A percentile compares a stretch with the other conserved stretches of the same genome.
phyloP scores from a whole-genome alignment of 2,797 vertebrate genomes.

The Gastrophryne carolinensis region DNA sequence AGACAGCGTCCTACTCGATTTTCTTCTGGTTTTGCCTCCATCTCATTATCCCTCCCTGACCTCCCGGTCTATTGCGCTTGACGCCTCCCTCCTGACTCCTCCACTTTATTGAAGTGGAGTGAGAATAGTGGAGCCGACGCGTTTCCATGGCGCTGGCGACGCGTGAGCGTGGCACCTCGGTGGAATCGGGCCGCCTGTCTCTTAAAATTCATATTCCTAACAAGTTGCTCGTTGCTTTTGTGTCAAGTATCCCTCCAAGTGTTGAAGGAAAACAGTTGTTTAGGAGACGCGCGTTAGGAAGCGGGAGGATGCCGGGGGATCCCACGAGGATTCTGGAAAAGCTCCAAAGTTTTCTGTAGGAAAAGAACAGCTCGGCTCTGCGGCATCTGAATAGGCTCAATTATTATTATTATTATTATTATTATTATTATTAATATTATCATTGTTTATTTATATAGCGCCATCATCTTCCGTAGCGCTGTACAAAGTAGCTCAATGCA shows the following conservation, averaged over 20 bases:
- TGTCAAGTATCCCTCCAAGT: constrained; percentile 20
- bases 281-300: neutral
- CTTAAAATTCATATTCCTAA: constrained; percentile 7
- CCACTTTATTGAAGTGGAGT: constrained; percentile 19
- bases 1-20: too few species aligned
- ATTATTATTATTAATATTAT: too few species aligned
- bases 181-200: neutral
- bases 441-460: too few species aligned
- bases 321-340: neutral
- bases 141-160: constrained; percentile 10
- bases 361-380: too few species aligned
- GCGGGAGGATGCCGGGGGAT: neutral
- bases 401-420: too few species aligned
- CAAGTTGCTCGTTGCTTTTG: constrained; percentile 1
- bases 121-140: neutral
- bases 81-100: constrained; percentile 4
- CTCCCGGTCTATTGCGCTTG: neutral
- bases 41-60: neutral
- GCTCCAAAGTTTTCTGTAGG: too few species aligned
- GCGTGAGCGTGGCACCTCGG: constrained; percentile 2
- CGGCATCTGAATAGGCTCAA: too few species aligned
- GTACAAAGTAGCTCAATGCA: too few species aligned
- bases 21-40: neutral
- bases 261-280: neutral
- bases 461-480: too few species aligned